Base-by-base conservation (phyloP, 2,113 vertebrate species). In the Setophaga kirtlandii region DNA sequence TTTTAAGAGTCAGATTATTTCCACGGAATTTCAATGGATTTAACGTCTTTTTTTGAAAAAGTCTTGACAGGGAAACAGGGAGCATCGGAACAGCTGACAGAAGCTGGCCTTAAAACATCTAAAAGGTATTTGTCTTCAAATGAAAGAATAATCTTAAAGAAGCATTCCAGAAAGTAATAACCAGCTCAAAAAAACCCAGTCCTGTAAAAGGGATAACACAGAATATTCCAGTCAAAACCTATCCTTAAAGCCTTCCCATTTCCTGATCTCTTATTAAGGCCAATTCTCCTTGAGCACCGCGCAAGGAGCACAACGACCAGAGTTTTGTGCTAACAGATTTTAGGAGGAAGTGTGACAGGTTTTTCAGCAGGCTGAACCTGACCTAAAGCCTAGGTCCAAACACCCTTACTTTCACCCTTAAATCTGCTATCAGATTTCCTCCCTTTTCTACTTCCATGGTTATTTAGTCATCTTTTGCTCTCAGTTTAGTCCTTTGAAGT, bases 171-270 rank as follows among this genome's bases (percentile, higher is more conserved):
- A 33, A 42, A 39, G 10, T 31, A 92, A 75, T 50, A 82, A 50
- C 4, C 24, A 88, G 25, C 18, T 67, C 0, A 2, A 65, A 67
- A 70, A 60, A 10, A 0, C 2, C 15, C 4, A 17, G 2, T 60
- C 55, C 22, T 31, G 2, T 69, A 78, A 49, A 68, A 77, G 69
- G 24, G 19, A 9, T 33, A 83, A 79, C 3, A 10, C 4, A 50
- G 4, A 23, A 30, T 27, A 47, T 27, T 67, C 8, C 59, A 80
- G 35, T 42, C 3, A 4, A 56, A 33, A 17, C 0, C 1, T 23
- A 59, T 22, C 31, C 39, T 60, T 71, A 52, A 89, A 69, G 21
- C 23, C 10, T n/a, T 73, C 49, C 4, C 1, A 18, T 31, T 30
- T 76, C 15, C 67, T 49, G 9, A 23, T 85, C 18, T 62, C 53